Evolutionary conservation across 2,888 invertebrate genomes (phyloP), one percentile per base, ranked within the genome.

Genomic region (Elmis aenea): DNA sequence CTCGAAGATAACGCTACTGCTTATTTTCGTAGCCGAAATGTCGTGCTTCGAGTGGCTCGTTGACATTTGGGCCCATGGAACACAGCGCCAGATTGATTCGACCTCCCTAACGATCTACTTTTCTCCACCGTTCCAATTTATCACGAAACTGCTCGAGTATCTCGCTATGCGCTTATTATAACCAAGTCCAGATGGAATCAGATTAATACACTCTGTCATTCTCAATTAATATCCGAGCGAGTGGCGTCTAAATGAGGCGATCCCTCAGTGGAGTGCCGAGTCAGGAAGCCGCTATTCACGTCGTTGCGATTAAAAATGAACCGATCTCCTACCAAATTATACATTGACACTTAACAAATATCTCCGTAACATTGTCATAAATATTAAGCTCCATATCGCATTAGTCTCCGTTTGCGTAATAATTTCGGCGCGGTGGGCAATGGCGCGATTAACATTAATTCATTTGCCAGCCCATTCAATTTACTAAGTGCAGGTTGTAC

Each of bases 341-440:
- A 56, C 64, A 64, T 62, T 64, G 66, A 66, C 66, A 65, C 58
- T 64, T 66, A 60, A 67, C 64, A 66, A 67, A 67, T 67, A 59
- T 58, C 58, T 45, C 43, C 27, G 44, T 51, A 48, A 41, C 46
- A 40, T 35, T 32, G 36, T 38, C 45, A 54, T 54, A 51, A 54
- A 52, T 54, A 44, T 45, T 18, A 37, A 32, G 36, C 33, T 25
- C 30, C 25, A 37, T 30, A 26, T 35, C 33, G 32, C 29, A 28
- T 37, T 40, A 36, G 32, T 40, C 37, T 33, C 34, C n/a, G n/a
- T 33, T 33, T 26, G 22, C 26, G 29, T 14, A 44, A 44, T 44
- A 32, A 35, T 31, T 44, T 44, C 35, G 26, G 23, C 26, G 47
- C 43, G 44, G 36, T 22, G 34, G 33, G 34, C 51, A 52, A 54